Conservation (phyloP, 2,888 invertebrate genomes). For the Elegia similella region DNA sequence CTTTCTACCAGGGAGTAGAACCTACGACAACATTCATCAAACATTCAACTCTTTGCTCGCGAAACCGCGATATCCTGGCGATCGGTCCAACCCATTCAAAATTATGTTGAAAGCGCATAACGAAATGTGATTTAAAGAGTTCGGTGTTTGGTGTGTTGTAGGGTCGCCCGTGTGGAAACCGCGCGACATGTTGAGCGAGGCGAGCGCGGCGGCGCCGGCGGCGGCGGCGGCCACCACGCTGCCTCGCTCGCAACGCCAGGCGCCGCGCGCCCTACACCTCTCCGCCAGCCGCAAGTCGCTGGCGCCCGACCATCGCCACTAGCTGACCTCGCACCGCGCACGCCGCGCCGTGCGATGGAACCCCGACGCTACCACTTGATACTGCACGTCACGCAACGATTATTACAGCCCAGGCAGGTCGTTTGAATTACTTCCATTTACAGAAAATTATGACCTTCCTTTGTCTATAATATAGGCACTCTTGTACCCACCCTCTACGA, state of each 20-base stretch:
- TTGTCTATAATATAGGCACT: no score
- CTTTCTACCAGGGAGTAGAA: constrained; percentile 41
- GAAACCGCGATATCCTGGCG: constrained; percentile 60
- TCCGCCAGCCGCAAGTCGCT: constrained; percentile 80
- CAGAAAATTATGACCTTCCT: not conserved
- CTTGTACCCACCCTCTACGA: not conserved
- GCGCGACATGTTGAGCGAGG: constrained; percentile 89
- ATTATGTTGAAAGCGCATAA: constrained; percentile 46
- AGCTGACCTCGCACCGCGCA: constrained; percentile 33
- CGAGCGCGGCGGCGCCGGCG: constrained; percentile 42
- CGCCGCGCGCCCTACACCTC: constrained; percentile 70
- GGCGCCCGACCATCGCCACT: constrained; percentile 76
- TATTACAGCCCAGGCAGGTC: not conserved
- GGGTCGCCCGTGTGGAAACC: constrained; percentile 99
- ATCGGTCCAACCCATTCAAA: constrained; percentile 57
- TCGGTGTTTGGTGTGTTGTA: constrained; percentile 87
- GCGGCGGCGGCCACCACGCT: constrained; percentile 65
- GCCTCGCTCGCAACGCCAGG: constrained; percentile 72
- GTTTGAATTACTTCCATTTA: not conserved
- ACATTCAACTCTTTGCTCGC: constrained; percentile 81
- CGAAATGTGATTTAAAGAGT: constrained; percentile 67
- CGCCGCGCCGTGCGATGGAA: constrained; percentile 21
- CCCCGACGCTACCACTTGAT: not conserved
- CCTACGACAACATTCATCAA: constrained; percentile 78
- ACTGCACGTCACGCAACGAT: not conserved